Conservation (phyloP, 2,888 invertebrate genomes). For the Coleophora flavipennella region DNA sequence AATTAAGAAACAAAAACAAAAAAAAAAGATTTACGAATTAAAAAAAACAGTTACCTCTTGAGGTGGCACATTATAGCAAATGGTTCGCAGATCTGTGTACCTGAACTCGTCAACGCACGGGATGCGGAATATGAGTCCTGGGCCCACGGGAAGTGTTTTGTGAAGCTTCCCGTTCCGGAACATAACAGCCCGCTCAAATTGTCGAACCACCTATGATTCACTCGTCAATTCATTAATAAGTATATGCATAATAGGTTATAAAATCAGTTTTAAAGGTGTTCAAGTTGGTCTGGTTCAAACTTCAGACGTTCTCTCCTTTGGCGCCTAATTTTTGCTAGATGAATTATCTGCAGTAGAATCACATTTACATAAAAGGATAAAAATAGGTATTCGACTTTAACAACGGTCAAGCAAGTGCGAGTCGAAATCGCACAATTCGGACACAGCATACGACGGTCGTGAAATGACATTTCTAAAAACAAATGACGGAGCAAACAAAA, state of each 20-base stretch:
- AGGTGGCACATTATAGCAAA: slow-evolving; percentile 92
- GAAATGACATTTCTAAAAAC: too few species aligned
- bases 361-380: background rate
- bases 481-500: too few species aligned
- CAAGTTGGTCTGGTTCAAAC: too few species aligned
- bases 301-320: too few species aligned
- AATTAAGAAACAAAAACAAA: too few species aligned
- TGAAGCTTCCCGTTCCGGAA: slow-evolving; percentile 84
- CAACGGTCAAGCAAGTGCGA: too few species aligned
- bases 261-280: too few species aligned
- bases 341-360: background rate
- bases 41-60: slow-evolving; percentile 79
- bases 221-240: background rate
- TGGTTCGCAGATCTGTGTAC: slow-evolving; percentile 89
- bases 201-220: slow-evolving; percentile 64
- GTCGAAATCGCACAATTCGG: too few species aligned
- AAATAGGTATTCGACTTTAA: too few species aligned
- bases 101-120: slow-evolving; percentile 92
- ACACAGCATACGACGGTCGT: too few species aligned
- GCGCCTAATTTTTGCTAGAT: background rate
- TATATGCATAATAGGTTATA: too few species aligned
- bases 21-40: too few species aligned
- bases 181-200: slow-evolving; percentile 87
- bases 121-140: slow-evolving; percentile 88
- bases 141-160: slow-evolving; percentile 78